A percentile compares a stretch with the other conserved stretches of the same genome.
These are phyloP conservation scores for Ormia ochracea DNA, from an alignment of 2,888 invertebrate genomes.

Conservation along the genomic window DNA sequence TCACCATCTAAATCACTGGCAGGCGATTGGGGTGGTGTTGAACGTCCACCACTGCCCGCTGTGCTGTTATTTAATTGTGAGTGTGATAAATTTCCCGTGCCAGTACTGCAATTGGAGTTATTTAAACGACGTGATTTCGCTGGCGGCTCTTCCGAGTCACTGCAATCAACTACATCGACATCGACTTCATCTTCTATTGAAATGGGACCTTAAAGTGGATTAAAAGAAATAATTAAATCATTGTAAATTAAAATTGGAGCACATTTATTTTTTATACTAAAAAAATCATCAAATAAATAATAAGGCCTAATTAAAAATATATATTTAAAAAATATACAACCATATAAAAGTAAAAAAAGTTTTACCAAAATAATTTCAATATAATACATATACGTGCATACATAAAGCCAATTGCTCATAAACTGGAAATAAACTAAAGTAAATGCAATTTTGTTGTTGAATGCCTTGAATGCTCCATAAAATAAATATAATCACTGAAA, in stretches of 20 bases:
- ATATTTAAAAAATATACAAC: no score
- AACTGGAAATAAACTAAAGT: no score
- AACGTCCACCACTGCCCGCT: slow-evolving; percentile 73
- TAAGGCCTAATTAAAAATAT: no score
- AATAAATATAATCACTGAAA: no score
- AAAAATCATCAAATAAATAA: no score
- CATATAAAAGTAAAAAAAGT: no score
- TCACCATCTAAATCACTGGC: slow-evolving; percentile 75
- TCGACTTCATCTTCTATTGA: slow-evolving; percentile 82
- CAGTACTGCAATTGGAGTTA: slow-evolving; percentile 64
- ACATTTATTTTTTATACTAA: no score
- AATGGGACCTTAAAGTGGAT: slow-evolving; percentile 76
- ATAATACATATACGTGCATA: no score
- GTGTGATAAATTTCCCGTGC: slow-evolving; percentile 64
- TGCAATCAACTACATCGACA: slow-evolving; percentile 84
- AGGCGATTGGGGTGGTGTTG: slow-evolving; percentile 76
- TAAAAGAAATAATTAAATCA: slow-evolving; percentile 21
- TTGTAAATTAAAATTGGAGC: not conserved
- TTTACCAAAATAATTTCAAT: no score
- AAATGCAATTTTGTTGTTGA: no score
- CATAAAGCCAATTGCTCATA: no score
- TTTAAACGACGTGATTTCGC: slow-evolving; percentile 71
- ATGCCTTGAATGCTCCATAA: no score
- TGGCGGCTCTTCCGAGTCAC: slow-evolving; percentile 80
- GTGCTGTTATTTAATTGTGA: slow-evolving; percentile 71